Evolutionary conservation across 2,113 vertebrate species (phyloP), one percentile per base, ranked within the genome.

Genomic region (Gorilla gorilla): DNA sequence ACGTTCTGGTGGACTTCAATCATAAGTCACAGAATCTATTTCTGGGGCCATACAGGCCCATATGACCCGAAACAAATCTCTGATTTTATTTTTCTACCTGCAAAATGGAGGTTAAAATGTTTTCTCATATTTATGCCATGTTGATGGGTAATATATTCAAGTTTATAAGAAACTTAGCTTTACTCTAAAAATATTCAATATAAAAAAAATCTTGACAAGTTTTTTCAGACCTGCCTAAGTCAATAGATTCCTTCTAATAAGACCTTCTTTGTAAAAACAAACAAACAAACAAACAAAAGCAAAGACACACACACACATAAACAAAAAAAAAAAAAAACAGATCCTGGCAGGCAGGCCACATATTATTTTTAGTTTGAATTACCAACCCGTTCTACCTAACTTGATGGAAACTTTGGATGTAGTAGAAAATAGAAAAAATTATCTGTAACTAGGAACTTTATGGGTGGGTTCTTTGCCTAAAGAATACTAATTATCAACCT

Each of bases 341-440:
- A 82, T 97, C 87, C 82, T 98, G 81, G 2, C 8, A 98, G 79
- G 3, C 8, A 98, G 96, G 96, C 91, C 96, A 98, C 84, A 93
- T 50, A 93, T 96, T 86, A 97, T 94, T 98, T 98, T 96, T 95
- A 80, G 52, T 96, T 97, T 92, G 94, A 97, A 93, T n/a, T 97
- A 95, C 59, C 82, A 98, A 80, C n/a, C 30, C 97, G n/a, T 57
- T 90, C 64, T 89, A 96, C 66, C 72, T 96, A 80, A 97, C 66
- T 96, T 90, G 66, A 94, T 70, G n/a, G 59, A 97, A 98, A 96
- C 11, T 23, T 40, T 88, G 23, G 50, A 84, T 95, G 83, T 90
- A 89, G 72, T 89, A 85, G 70, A 94, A 98, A 98, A 92, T 81
- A 98, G 35, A 25, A 96, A 98, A 66, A 17, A 18, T 94, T 84